phyloP scores from a whole-genome alignment of 2,888 invertebrate species.

The Melanophora roralis region DNA sequence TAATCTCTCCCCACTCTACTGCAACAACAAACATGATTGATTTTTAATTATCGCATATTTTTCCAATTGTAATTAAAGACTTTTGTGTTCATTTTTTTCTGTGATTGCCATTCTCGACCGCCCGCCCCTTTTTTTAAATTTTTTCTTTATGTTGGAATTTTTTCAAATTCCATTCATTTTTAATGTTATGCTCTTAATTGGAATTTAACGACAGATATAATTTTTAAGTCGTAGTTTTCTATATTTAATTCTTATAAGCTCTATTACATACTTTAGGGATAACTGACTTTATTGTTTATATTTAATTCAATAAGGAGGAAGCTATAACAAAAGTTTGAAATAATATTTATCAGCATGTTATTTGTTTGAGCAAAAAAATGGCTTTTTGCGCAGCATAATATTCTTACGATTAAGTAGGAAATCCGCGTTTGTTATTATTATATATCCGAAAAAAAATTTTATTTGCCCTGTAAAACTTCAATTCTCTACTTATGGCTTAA shows the following conservation, averaged over 20 bases:
- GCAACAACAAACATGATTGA: conserved; percentile 63
- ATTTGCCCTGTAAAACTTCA: too few species aligned
- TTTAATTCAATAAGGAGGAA: too few species aligned
- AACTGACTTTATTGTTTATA: neutral
- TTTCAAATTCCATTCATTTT: neutral
- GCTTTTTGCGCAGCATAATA: too few species aligned
- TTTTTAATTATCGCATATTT: conserved; percentile 65
- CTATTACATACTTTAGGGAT: conserved; percentile 24
- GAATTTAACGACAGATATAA: conserved; percentile 16
- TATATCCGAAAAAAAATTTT: too few species aligned
- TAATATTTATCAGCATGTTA: too few species aligned
- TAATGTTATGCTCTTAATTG: too few species aligned
- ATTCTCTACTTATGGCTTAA: too few species aligned
- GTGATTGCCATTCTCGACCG: conserved; percentile 5
- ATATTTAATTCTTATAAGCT: neutral
- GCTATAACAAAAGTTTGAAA: too few species aligned
- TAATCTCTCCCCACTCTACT: neutral
- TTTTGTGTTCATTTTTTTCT: conserved; percentile 23
- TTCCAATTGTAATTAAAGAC: conserved; percentile 59
- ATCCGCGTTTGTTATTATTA: too few species aligned
- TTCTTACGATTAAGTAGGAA: too few species aligned
- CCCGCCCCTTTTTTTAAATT: neutral
- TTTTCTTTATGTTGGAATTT: neutral
- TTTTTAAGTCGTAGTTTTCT: conserved; percentile 18
- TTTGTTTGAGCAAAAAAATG: too few species aligned